Evolutionary conservation across 2,113 vertebrate genomes (phyloP), one percentile per base, ranked within the genome.

Genomic region (Tragulus kanchil): DNA sequence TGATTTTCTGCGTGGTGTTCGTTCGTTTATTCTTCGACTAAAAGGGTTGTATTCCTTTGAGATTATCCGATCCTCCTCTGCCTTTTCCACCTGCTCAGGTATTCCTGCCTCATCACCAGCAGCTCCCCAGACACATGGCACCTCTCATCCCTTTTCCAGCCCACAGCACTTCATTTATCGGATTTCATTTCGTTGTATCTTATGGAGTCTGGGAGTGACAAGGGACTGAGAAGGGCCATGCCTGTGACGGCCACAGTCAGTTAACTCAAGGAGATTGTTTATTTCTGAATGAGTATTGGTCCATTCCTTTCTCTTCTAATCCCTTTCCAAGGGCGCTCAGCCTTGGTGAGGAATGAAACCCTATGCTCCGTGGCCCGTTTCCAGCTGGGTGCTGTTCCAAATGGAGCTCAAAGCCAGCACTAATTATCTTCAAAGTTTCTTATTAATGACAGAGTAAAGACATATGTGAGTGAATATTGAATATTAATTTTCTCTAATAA

Each of bases 401-500:
- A 84, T 59, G n/a, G 42, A 6, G 23, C 50, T 96, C 64, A 91
- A 90, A 96, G 97, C 96, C 97, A 98, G 90, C 61, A 86, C 92
- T 94, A 97, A 97, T 98, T 96, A 97, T 90, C 48, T 89, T 93
- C 92, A 54, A 89, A 64, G n/a, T 92, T 95, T 93, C 93, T 89
- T 95, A 79, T 83, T 97, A 97, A 96, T 96, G 94, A 92, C 77
- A 97, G 85, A 79, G 92, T 96, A 83, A 96, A 97, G 56, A 91
- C 85, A 93, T 94, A 92, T 93, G 90, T 93, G 58, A 93, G 52
- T 48, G 62, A 96, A 95, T 95, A 95, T 67, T 86, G 77, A 96
- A 92, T 94, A 96, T 97, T 92, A 96, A 96, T 97, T 96, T 93
- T 90, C 85, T 89, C 61, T 94, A 97, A 93, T 96, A 95, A 90